Evolutionary conservation across 2,888 invertebrate genomes (phyloP).

Genomic region (Loripinus fragilis): DNA sequence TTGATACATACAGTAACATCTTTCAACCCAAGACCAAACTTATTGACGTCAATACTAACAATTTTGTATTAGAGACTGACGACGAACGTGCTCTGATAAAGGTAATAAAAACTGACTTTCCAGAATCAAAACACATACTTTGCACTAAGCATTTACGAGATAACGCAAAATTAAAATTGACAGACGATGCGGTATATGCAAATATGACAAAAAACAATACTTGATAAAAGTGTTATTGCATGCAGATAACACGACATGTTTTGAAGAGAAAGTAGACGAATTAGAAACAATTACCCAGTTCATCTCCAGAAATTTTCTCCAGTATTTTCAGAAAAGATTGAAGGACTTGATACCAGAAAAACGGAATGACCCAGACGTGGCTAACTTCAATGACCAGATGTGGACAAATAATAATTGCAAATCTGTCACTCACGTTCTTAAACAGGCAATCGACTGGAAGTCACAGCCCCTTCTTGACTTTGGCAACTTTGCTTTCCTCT

Average conservation of each 20-base stretch:
- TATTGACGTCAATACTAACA: not conserved
- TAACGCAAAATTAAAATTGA: not conserved
- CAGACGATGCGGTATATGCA: slow-evolving; percentile 31
- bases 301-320: not conserved
- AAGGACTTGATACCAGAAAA: not conserved
- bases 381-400: not conserved
- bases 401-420: slow-evolving; percentile 18
- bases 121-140: slow-evolving; percentile 24
- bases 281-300: not conserved
- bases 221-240: slow-evolving; percentile 24
- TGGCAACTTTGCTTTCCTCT: too few species aligned
- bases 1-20: slow-evolving; percentile 42
- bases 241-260: slow-evolving; percentile 31
- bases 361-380: not conserved
- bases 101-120: slow-evolving; percentile 14
- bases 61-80: slow-evolving; percentile 28
- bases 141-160: slow-evolving; percentile 25
- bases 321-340: slow-evolving; percentile 12
- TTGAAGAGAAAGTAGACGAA: slow-evolving; percentile 8
- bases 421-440: not conserved
- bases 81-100: slow-evolving; percentile 32
- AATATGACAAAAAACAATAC: slow-evolving; percentile 13
- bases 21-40: slow-evolving; percentile 42
- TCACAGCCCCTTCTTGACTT: too few species aligned
- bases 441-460: too few species aligned